Conservation (phyloP, 2,888 invertebrate species). For the Halictus ligatus region DNA sequence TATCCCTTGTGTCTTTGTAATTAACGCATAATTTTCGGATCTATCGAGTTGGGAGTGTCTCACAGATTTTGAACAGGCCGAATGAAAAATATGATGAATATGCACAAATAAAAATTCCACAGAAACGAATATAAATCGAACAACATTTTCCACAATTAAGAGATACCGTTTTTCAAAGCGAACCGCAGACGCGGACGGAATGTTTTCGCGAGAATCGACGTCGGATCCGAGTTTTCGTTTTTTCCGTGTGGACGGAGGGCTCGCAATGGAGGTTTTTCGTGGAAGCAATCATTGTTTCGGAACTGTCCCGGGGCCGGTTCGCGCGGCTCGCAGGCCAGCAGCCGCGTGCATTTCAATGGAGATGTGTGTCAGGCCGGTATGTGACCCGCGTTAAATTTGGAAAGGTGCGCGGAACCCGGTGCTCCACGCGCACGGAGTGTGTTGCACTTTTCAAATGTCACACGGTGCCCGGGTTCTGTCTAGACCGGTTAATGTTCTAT, state of each 20-base stretch:
- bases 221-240: neutral
- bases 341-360: slow-evolving; percentile 49
- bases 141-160: neutral
- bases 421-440: slow-evolving; percentile 31
- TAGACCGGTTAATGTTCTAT: slow-evolving; percentile 24
- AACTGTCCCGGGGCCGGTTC: neutral
- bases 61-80: too few species aligned
- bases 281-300: neutral
- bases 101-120: neutral
- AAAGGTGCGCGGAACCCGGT: slow-evolving; percentile 43
- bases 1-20: too few species aligned
- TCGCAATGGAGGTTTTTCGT: neutral
- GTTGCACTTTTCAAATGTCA: slow-evolving; percentile 66
- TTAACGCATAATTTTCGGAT: too few species aligned
- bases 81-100: neutral
- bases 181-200: neutral
- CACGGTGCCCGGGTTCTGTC: slow-evolving; percentile 16
- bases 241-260: neutral
- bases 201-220: neutral
- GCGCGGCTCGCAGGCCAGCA: slow-evolving; percentile 16
- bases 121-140: neutral
- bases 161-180: neutral
- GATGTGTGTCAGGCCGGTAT: slow-evolving; percentile 58
- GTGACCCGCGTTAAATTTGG: slow-evolving; percentile 66
- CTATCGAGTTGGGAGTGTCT: too few species aligned